Percentiles rank a stretch among this genome's conserved stretches.
Evolutionary conservation across 2,797 vertebrate species (phyloP).

Genomic region (Macropus fuliginosus): DNA sequence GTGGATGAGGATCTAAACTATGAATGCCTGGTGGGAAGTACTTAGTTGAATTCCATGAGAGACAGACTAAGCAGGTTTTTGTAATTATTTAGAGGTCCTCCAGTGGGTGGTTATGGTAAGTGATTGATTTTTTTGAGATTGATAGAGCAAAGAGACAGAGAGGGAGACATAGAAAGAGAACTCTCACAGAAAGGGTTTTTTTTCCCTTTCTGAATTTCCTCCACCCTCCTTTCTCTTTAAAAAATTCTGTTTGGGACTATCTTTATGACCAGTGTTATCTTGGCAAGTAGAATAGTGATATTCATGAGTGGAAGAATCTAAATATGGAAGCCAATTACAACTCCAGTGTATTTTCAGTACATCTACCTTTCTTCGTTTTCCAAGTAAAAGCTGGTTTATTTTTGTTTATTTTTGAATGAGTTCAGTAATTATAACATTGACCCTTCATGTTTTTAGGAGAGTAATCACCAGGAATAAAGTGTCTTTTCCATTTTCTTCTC

Average conservation of each 20-base stretch:
- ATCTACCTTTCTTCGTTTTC: constrained; percentile 13
- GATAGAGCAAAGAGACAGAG: background rate
- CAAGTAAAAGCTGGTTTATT: background rate
- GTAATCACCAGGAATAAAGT: background rate
- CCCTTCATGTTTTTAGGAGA: background rate
- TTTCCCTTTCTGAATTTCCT: background rate
- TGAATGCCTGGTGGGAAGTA: background rate
- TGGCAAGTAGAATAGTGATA: background rate
- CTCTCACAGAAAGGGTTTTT: background rate
- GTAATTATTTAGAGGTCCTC: background rate
- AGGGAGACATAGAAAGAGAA: background rate
- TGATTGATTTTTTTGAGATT: constrained; percentile 7
- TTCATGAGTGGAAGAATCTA: background rate
- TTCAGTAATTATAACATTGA: background rate
- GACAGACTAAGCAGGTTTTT: constrained; percentile 39
- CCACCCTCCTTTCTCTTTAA: constrained; percentile 16
- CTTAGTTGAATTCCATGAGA: constrained; percentile 12
- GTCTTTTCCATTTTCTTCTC: background rate
- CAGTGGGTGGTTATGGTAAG: background rate
- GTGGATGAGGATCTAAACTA: constrained; percentile 34
- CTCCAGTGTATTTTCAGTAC: background rate
- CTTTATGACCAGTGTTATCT: background rate
- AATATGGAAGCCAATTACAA: constrained; percentile 7
- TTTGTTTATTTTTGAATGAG: background rate
- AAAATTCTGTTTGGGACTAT: constrained; percentile 30